Evolutionary conservation across 2,113 vertebrate genomes (phyloP).

Genomic region (Girardinichthys multiradiatus): DNA sequence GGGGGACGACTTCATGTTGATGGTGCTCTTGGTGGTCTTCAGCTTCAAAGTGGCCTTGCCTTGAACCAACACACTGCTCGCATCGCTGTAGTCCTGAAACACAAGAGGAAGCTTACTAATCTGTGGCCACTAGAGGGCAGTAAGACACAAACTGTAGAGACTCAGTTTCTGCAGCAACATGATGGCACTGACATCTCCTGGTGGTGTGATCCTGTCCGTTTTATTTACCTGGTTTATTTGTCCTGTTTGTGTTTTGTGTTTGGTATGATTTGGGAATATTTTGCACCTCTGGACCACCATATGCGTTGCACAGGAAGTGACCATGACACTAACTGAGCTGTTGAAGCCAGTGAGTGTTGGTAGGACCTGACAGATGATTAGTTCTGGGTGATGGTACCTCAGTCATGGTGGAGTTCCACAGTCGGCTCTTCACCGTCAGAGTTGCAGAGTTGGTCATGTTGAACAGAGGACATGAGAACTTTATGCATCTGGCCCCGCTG

Average conservation of each 20-base stretch:
- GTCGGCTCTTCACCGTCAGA: conserved; percentile 81
- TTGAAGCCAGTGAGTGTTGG: not conserved
- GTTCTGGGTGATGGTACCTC: conserved; percentile 80
- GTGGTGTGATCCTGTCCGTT: not conserved
- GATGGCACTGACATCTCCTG: not conserved
- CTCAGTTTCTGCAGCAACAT: too few species aligned
- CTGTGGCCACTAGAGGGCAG: not conserved
- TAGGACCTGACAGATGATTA: too few species aligned
- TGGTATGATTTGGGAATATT: not conserved
- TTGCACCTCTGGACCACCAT: not conserved
- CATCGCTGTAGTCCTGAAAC: conserved; percentile 84
- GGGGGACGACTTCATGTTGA: conserved; percentile 81
- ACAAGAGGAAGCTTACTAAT: not conserved
- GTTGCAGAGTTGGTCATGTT: conserved; percentile 69
- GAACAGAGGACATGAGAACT: conserved; percentile 82
- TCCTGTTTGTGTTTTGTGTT: too few species aligned
- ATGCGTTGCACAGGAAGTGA: not conserved
- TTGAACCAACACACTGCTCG: conserved; percentile 77
- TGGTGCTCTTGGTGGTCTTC: conserved; percentile 74
- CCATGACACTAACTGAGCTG: not conserved
- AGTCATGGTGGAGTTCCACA: conserved; percentile 94
- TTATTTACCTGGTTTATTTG: not conserved
- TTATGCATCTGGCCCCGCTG: conserved; percentile 80
- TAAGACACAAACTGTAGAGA: too few species aligned
- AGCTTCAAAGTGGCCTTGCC: conserved; percentile 85